These are phyloP conservation scores for Willowsia nigromaculata DNA, from an alignment of 2,888 invertebrate genomes.

Conservation along the genomic window DNA sequence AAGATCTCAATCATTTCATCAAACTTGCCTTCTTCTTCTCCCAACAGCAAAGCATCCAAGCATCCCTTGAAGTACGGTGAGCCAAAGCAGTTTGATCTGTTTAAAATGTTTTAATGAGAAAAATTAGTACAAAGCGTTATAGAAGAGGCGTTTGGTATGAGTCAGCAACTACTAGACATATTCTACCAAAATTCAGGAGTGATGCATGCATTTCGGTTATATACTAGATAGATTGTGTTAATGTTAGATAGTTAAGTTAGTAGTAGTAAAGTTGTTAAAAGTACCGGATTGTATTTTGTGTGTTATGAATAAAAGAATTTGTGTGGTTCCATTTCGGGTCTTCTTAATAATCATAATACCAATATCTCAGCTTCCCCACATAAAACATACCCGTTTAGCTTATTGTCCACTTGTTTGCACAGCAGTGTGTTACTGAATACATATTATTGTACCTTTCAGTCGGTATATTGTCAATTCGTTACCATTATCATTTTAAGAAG, in stretches of 20 bases:
- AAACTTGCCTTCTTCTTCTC: slow-evolving; percentile 88
- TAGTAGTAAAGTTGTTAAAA: too few species aligned
- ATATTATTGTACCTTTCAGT: not conserved
- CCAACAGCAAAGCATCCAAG: slow-evolving; percentile 88
- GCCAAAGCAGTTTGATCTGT: slow-evolving; percentile 89
- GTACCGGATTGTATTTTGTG: not conserved
- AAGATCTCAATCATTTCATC: slow-evolving; percentile 90
- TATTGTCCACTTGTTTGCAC: not conserved
- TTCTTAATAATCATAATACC: too few species aligned
- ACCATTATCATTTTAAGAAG: too few species aligned
- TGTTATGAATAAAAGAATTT: not conserved
- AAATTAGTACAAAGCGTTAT: not conserved
- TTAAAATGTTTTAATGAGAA: slow-evolving; percentile 77
- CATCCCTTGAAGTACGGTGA: slow-evolving; percentile 90
- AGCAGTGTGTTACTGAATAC: not conserved
- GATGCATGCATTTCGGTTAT: not conserved
- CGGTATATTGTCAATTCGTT: not conserved
- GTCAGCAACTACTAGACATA: not conserved
- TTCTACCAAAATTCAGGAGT: not conserved
- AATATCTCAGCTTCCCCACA: not conserved
- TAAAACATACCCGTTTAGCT: not conserved
- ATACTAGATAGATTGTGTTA: not conserved
- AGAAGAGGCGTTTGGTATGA: not conserved
- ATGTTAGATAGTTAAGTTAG: not conserved
- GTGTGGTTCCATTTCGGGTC: not conserved